Evolutionary conservation across 2,113 vertebrate species (phyloP).

Genomic region (Myiagra hebetior): DNA sequence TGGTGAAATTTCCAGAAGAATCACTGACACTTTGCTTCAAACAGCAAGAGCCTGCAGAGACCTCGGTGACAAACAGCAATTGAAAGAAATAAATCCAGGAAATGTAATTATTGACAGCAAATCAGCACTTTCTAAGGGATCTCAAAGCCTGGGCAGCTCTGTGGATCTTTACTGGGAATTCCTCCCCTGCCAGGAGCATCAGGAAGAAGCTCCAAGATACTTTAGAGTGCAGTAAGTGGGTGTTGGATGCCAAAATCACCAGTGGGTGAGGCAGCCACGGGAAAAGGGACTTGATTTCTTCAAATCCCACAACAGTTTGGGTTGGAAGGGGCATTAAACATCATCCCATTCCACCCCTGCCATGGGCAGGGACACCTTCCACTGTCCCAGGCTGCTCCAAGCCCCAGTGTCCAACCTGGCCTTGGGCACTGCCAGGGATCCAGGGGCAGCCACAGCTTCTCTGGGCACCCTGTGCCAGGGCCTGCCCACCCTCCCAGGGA

Average conservation of each 20-base stretch:
- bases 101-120: background rate
- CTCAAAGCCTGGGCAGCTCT: background rate
- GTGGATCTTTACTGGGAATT: background rate
- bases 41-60: background rate
- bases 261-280: too few species aligned
- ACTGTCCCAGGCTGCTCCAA: too few species aligned
- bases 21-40: background rate
- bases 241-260: background rate
- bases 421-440: too few species aligned
- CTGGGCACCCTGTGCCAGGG: too few species aligned
- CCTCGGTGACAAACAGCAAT: rapidly evolving
- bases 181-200: background rate
- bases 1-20: background rate
- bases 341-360: too few species aligned
- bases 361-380: too few species aligned
- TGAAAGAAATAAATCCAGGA: background rate
- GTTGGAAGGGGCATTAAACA: too few species aligned
- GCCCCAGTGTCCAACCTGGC: too few species aligned
- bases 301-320: too few species aligned
- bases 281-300: too few species aligned
- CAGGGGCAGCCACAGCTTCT: too few species aligned
- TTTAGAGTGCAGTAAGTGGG: background rate
- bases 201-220: background rate
- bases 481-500: too few species aligned
- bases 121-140: background rate